These are phyloP conservation scores for Melanostigma gelatinosum DNA, from an alignment of 2,113 vertebrate genomes.

Conservation along the genomic window DNA sequence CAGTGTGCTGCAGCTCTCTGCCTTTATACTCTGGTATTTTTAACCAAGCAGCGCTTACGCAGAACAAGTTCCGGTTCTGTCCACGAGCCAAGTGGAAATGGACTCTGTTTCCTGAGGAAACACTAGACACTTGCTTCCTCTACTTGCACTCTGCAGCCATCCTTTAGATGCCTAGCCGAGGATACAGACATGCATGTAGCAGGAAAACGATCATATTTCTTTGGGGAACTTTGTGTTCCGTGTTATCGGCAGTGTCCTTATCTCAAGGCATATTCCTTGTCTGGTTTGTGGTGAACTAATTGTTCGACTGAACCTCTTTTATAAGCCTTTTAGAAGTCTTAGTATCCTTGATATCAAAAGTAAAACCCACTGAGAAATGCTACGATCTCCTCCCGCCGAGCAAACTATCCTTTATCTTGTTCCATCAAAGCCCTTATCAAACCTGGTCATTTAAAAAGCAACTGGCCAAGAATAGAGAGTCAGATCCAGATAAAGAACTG, in stretches of 20 bases:
- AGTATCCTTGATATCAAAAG: background rate
- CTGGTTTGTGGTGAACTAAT: background rate
- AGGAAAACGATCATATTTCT: background rate
- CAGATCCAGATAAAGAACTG: constrained; percentile 52
- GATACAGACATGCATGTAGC: constrained; percentile 2
- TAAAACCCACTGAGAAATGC: background rate
- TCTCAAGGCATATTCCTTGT: background rate
- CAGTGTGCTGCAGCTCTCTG: constrained; percentile 46
- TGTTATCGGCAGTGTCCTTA: background rate
- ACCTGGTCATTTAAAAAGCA: constrained; percentile 51
- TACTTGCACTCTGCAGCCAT: constrained; percentile 70
- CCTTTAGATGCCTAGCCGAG: constrained; percentile 3
- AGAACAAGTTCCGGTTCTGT: constrained; percentile 72
- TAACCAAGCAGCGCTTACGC: constrained; percentile 69
- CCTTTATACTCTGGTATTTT: constrained; percentile 84
- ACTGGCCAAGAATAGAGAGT: constrained; percentile 25
- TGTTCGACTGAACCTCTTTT: background rate
- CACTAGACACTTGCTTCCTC: constrained; percentile 67
- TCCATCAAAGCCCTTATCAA: constrained; percentile 54
- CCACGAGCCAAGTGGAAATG: constrained; percentile 79
- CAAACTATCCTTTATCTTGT: constrained; percentile 43
- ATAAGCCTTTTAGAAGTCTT: background rate
- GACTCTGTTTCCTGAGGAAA: constrained; percentile 80
- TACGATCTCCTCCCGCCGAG: background rate
- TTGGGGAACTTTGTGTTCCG: background rate